Base-by-base conservation (phyloP, 2,888 invertebrate species). In the Acrocyrtus sp. region DNA sequence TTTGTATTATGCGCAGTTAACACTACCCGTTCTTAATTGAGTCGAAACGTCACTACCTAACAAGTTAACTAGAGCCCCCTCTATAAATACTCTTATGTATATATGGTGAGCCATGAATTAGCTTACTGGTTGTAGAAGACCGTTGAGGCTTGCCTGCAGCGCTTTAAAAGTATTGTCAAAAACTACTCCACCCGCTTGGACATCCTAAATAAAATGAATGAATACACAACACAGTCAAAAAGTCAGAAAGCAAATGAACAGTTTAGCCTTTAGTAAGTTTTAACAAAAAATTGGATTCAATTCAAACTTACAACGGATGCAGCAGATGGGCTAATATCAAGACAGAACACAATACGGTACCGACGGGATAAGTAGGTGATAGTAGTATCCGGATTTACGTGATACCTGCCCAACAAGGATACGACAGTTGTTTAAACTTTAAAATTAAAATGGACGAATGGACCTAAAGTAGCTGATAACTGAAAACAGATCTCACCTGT, bases 251-350 rank as follows among this genome's bases (percentile, higher is more conserved):
- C 47, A 47, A 6, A 47, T 12, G 12, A 12, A 12, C 15, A 12
- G 39, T 39, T 39, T 39, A 12, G 39, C 15, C 15, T 39, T n/a
- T n/a, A n/a, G n/a, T n/a, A n/a, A n/a, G 27, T 19, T 45, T 29
- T 17, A 43, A 60, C 62, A 34, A 66, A 34, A 29, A 41, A 45
- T 45, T 6, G 8, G 29, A 17, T 74, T 29, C 34, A 57, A 41
- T n/a, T n/a, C 22, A 10, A 75, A 84, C 88, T 86, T 84, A 90
- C 91, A 76, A 91, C 89, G 72, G 90, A 88, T 54, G 91, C 89
- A 69, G 90, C 87, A 1, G 92, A 92, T 10, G 92, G 92, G 83
- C 92, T 92, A 83, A 93, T 87, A 84, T 93, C 93, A 72, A 93
- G 85, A 80, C 92, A 90, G 83, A 91, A 91, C 53, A 91, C 91